Evolutionary conservation across 2,888 invertebrate genomes (phyloP).

Genomic region (Caenorhabditis drosophilae): DNA sequence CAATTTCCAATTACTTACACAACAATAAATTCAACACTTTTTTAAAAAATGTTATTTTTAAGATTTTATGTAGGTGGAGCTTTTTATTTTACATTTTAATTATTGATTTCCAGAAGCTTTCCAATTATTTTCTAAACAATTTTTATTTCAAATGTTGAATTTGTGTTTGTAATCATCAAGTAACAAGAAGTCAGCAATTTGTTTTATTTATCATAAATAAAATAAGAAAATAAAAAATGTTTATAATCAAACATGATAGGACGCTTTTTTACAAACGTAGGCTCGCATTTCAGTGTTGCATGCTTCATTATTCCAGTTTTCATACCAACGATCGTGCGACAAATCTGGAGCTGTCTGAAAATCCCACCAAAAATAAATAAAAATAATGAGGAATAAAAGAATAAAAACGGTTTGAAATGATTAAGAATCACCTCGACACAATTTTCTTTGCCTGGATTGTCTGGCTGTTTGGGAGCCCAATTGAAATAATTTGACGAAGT

Average conservation of each 20-base stretch:
- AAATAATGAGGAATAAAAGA: neutral
- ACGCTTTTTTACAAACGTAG: constrained; percentile 32
- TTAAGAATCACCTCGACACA: constrained; percentile 23
- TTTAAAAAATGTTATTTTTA: too few relatives aligned
- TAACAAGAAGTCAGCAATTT: neutral
- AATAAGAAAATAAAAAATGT: neutral
- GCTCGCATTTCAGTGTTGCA: constrained; percentile 30
- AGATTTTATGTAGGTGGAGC: too few relatives aligned
- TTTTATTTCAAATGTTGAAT: neutral
- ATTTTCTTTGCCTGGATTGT: constrained; percentile 34
- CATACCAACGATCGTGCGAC: constrained; percentile 40
- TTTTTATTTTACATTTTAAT: too few relatives aligned
- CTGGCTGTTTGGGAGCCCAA: constrained; percentile 39
- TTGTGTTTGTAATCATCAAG: neutral
- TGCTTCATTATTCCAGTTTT: constrained; percentile 37
- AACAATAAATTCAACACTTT: too few relatives aligned
- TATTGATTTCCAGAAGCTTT: too few relatives aligned
- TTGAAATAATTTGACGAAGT: constrained; percentile 32
- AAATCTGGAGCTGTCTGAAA: constrained; percentile 34
- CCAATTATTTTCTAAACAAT: neutral
- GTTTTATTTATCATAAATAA: neutral
- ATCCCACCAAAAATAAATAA: too few relatives aligned
- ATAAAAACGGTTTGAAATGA: neutral
- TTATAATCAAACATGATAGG: constrained; percentile 14
- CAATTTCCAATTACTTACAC: too few relatives aligned